Percentiles rank a stretch among this genome's conserved stretches.
Evolutionary conservation across 1,140 invertebrate genomes (phyloP).

Genomic region (Marisa cornuarietis): DNA sequence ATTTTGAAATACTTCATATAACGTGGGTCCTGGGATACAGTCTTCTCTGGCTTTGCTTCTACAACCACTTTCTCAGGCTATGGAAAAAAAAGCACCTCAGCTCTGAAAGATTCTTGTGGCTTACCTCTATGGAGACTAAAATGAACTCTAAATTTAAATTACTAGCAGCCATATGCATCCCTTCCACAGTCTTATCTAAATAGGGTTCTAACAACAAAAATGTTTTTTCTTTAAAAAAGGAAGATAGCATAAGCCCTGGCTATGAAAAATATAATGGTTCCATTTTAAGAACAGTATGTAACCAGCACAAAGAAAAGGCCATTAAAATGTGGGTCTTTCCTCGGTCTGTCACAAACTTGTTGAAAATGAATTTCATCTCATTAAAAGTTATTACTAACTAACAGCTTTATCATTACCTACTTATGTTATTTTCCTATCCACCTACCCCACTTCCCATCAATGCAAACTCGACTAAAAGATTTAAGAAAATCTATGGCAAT

Average conservation of each 20-base stretch:
- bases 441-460: background rate
- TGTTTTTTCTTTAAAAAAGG: too few relatives aligned
- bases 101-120: background rate
- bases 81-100: background rate
- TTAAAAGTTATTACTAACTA: background rate
- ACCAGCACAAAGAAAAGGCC: too few relatives aligned
- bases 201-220: too few relatives aligned
- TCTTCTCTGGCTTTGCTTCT: constrained; percentile 45
- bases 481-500: background rate
- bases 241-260: too few relatives aligned
- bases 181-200: too few relatives aligned
- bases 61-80: constrained; percentile 31
- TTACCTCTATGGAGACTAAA: background rate
- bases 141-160: background rate
- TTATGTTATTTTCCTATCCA: background rate
- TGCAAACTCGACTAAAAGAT: background rate
- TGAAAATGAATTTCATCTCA: background rate
- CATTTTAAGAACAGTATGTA: too few relatives aligned
- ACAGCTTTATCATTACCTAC: background rate
- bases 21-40: constrained; percentile 72
- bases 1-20: constrained; percentile 88
- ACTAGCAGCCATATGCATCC: too few relatives aligned
- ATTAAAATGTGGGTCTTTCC: background rate
- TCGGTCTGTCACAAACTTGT: background rate
- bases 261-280: too few relatives aligned